Base-by-base conservation (phyloP, 2,888 invertebrate species). In the Dryomyza anilis region DNA sequence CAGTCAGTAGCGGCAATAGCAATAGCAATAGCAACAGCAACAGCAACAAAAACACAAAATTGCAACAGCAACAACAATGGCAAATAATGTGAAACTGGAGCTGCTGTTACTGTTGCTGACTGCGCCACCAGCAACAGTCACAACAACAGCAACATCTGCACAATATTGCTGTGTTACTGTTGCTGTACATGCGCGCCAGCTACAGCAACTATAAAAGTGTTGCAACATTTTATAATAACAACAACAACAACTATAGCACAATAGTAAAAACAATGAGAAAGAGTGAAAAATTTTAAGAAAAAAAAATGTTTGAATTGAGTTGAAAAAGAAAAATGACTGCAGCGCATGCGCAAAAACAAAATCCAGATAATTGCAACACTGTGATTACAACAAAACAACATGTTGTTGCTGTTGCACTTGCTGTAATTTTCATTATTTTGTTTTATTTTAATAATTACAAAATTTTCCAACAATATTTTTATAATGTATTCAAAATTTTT, bases 41-140 rank as follows among this genome's bases (percentile, higher is more conserved):
- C 19, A 48, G 1, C 7, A 48, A 21, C 48, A 48, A 48, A 21
- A 50, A 50, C 23, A 50, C 19, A 21, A 23, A 50, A 23, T 39
- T n/a, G 48, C 48, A 14, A 29, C n/a, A 29, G 52, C 29, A 52
- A 53, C 16, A n/a, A 55, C 19, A 55, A 55, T n/a, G n/a, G 39
- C n/a, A 39, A 39, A 39, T n/a, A 39, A 39, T 39, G 39, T n/a
- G 39, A 39, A 39, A 39, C 39, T 39, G n/a, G 39, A 39, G 39
- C 39, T 27, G 39, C 25, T 14, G 27, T 43, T 8, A 21, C 23
- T 48, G 59, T 29, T 46, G 30, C 23, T 30, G 59, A 29, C 14
- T n/a, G n/a, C n/a, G n/a, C n/a, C n/a, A n/a, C n/a, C n/a, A n/a
- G n/a, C n/a, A n/a, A n/a, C n/a, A n/a, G n/a, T n/a, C n/a, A n/a